Evolutionary conservation across 2,113 vertebrate genomes (phyloP), one percentile per base, ranked within the genome.

Genomic region (Alouatta palliata): DNA sequence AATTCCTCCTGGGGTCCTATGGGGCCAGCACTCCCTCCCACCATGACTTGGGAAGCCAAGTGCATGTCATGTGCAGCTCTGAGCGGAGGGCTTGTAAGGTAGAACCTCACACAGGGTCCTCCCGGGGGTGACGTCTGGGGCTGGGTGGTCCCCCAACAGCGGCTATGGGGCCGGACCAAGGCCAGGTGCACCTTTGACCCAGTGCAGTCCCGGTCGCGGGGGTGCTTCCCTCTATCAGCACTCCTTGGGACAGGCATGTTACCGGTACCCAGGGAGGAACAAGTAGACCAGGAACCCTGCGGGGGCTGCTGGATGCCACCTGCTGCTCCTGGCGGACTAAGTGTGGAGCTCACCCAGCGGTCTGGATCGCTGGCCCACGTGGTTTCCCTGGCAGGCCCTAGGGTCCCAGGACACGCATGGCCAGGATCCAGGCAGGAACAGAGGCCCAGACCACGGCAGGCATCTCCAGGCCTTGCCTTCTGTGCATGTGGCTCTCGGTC

Each of bases 231-330:
- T 71, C 32, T 43, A 49, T 3, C 12, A 8, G 16, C 1, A 19
- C 20, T 23, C 35, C n/a, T 27, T 70, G 6, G 64, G 21, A 23
- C 25, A 64, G 87, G 16, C 47, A 8, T 7, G 19, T 21, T 21
- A 6, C 3, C 0, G 16, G 17, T 40, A 6, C 32, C 66, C 32
- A 14, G 47, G n/a, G 23, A 19, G 19, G 21, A 45, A 3, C 2
- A 20, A n/a, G 52, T 64, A 1, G 7, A 4, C 13, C 35, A 4
- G 68, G 56, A 76, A 6, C 8, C 2, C 54, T 23, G 2, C 12
- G 35, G 64, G 49, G 37, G 8, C 17, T 6, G 6, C 73, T 80
- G 47, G 16, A 20, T 16, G 4, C 30, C 0, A 23, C 68, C 52
- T 20, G 40, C 14, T 61, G 49, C 49, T 70, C 49, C 21, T 14